Evolutionary conservation across 1,140 invertebrate species (phyloP).

Genomic region (Drosophila teissieri): DNA sequence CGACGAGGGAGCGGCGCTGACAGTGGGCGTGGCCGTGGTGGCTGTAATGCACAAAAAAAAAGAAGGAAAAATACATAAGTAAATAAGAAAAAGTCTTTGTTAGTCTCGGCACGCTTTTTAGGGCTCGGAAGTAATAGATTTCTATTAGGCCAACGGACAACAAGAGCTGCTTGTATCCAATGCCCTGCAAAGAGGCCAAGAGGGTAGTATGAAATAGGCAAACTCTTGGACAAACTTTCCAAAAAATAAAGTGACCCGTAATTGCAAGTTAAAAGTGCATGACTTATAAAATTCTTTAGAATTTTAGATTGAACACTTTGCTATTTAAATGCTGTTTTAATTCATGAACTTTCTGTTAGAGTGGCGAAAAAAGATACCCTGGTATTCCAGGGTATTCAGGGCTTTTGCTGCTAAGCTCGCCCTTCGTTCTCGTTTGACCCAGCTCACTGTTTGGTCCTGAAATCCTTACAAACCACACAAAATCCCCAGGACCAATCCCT

Average conservation of each 20-base stretch:
- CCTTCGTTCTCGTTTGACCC: neutral
- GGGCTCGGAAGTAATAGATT: constrained; percentile 76
- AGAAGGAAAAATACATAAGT: neutral
- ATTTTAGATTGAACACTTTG: no score
- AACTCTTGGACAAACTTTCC: neutral
- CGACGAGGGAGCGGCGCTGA: constrained; percentile 26
- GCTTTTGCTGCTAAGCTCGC: neutral
- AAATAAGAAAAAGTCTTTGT: constrained; percentile 28
- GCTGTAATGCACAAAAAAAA: constrained; percentile 25
- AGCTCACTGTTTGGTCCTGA: constrained; percentile 15
- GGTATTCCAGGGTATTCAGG: neutral
- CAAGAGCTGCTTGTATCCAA: constrained; percentile 32
- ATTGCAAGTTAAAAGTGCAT: neutral
- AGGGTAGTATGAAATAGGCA: neutral
- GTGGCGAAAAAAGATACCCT: neutral
- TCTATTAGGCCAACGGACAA: constrained; percentile 63
- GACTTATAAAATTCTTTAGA: no score
- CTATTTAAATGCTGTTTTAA: no score
- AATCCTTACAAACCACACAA: constrained; percentile 35
- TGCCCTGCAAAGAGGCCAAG: neutral
- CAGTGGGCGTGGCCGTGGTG: constrained; percentile 12
- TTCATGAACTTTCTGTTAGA: no score
- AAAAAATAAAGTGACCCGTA: neutral
- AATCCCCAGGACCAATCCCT: constrained; percentile 11
- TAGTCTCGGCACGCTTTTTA: constrained; percentile 57